Percentiles rank a stretch among this genome's conserved stretches.
phyloP scores from a whole-genome alignment of 2,113 vertebrate genomes.

The Tauraco erythrolophus region DNA sequence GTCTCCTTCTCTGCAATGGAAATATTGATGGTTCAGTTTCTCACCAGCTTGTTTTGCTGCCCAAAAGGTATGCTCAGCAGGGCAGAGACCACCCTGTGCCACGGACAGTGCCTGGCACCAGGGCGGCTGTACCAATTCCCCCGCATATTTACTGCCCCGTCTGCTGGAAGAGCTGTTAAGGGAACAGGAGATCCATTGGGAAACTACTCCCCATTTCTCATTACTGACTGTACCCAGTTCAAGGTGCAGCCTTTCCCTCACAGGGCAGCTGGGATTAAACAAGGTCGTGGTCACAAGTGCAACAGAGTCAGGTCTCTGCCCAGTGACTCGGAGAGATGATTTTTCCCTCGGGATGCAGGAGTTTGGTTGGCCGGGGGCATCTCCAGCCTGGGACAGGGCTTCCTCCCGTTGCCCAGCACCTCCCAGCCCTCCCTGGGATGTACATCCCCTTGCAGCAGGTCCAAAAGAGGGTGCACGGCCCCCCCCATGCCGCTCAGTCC shows the following conservation, averaged over 20 bases:
- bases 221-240: background rate
- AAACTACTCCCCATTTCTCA: background rate
- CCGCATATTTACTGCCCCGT: rapidly evolving
- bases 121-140: background rate
- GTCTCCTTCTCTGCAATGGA: background rate
- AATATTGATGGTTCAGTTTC: background rate
- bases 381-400: background rate
- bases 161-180: background rate
- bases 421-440: background rate
- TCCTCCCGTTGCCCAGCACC: background rate
- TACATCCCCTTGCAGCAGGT: rapidly evolving
- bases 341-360: background rate
- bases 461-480: background rate
- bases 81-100: background rate
- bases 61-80: background rate
- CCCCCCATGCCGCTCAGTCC: rapidly evolving
- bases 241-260: background rate
- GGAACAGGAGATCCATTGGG: background rate
- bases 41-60: background rate
- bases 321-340: rapidly evolving
- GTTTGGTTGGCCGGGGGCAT: rapidly evolving
- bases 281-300: rapidly evolving
- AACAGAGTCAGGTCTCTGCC: background rate
- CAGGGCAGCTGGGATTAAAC: rapidly evolving
- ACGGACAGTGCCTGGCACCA: background rate